Evolutionary conservation across 1,140 invertebrate genomes (phyloP).

Genomic region (Calephelis virginiensis): DNA sequence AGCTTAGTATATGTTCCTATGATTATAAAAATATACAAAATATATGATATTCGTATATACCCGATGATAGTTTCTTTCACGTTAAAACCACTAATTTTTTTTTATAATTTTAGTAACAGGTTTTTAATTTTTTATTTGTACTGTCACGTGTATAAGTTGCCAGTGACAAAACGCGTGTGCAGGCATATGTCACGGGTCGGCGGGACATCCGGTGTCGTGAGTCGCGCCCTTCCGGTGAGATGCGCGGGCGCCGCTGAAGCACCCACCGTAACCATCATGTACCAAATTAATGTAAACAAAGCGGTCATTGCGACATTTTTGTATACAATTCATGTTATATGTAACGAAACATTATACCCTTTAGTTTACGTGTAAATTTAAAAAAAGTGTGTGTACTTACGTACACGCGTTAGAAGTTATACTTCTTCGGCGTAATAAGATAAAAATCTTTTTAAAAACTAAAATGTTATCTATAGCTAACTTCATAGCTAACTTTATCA

Average conservation of each 20-base stretch:
- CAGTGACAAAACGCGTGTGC: slow-evolving; percentile 52
- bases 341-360: too few species aligned
- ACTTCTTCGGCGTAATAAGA: too few species aligned
- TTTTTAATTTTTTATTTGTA: not conserved
- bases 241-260: slow-evolving; percentile 51
- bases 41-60: too few species aligned
- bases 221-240: slow-evolving; percentile 71
- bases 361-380: too few species aligned
- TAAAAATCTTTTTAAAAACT: not conserved
- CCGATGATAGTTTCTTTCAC: too few species aligned
- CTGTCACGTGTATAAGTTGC: slow-evolving; percentile 45
- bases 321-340: slow-evolving; percentile 18
- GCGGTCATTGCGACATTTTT: slow-evolving; percentile 23
- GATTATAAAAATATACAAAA: too few species aligned
- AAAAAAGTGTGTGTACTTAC: too few species aligned
- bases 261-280: slow-evolving; percentile 59
- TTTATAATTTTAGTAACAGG: not conserved
- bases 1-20: too few species aligned
- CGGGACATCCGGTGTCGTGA: slow-evolving; percentile 65
- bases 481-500: too few species aligned
- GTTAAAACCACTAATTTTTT: not conserved
- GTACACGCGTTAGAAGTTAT: too few species aligned
- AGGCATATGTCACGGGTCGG: slow-evolving; percentile 53
- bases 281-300: slow-evolving; percentile 53
- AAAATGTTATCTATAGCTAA: too few species aligned